These are phyloP conservation scores for Lycaon pictus DNA, from an alignment of 2,113 vertebrate genomes.

Conservation along the genomic window DNA sequence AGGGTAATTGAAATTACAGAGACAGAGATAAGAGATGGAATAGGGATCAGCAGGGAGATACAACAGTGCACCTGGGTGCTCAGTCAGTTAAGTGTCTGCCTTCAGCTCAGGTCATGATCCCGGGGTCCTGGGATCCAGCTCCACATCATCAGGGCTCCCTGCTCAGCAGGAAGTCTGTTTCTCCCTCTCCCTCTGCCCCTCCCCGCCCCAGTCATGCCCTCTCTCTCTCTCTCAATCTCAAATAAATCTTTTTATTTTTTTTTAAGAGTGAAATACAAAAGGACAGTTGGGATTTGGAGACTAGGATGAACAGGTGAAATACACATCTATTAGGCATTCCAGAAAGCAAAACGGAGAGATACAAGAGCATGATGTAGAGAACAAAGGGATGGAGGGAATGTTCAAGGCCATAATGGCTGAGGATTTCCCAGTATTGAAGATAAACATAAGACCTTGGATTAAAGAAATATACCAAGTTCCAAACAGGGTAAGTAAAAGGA, in stretches of 20 bases:
- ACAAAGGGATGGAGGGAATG: not conserved
- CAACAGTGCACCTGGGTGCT: not conserved
- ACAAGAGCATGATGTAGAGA: not conserved
- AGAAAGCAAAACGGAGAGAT: not conserved
- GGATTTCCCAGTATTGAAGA: not conserved
- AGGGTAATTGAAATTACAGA: not conserved
- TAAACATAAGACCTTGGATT: not conserved
- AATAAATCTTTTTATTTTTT: not conserved
- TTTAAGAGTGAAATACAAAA: not conserved
- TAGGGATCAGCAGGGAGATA: not conserved
- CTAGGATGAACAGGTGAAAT: not conserved
- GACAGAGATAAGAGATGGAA: not conserved
- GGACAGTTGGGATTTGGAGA: not conserved
- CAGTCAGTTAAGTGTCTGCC: not conserved
- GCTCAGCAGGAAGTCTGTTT: not conserved
- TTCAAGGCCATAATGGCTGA: not conserved
- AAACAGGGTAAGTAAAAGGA: not conserved
- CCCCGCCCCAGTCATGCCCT: not conserved
- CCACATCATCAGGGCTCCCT: fast-evolving
- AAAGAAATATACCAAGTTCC: conserved; percentile 9
- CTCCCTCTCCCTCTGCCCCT: not conserved
- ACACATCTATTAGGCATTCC: not conserved
- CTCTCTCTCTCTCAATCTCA: not conserved
- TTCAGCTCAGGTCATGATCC: not conserved
- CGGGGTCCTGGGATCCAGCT: not conserved